Evolutionary conservation across 2,888 invertebrate species (phyloP), one percentile per base, ranked within the genome.

Genomic region (Ptilodon capucinus): DNA sequence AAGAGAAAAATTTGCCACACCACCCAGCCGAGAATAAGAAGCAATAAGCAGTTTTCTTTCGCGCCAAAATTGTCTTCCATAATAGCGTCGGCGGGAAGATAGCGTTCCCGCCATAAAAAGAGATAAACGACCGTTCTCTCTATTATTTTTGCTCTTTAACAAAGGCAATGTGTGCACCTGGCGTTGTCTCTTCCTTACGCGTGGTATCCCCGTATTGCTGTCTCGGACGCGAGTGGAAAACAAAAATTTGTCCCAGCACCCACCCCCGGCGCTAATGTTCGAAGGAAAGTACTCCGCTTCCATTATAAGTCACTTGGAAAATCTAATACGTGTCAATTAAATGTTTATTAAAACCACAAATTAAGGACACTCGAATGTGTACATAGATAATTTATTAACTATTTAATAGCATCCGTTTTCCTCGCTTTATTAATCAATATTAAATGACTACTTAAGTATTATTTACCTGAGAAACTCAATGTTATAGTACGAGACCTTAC

Each of bases 21-120:
- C 74, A 77, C 76, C 73, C 74, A 44, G 19, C 74, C 82, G 80
- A 86, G 88, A 90, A 88, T 87, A 84, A 86, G 85, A 83, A 84
- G 88, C 89, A 89, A 90, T 91, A 90, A 91, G 89, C 90, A 89
- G 88, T 90, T 88, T 89, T 90, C 89, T 89, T 91, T 90, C 86
- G 87, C 89, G 89, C 89, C 88, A 88, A 90, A 91, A 91, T 90
- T 89, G 91, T 90, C 88, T 82, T 76, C 87, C 87, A 90, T 90
- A 87, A 91, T 89, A 88, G 87, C 90, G 83, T 77, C 81, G 85
- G 77, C 78, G 81, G 79, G 75, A 76, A 89, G 90, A 91, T 91
- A 91, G 88, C 87, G 85, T 69, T 73, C 76, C 76, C 82, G 87
- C 85, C 88, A 87, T 91, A 91, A 91, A 91, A 87, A 88, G 90